Evolutionary conservation across 2,888 invertebrate species (phyloP).

Genomic region (Xylota segnis): DNA sequence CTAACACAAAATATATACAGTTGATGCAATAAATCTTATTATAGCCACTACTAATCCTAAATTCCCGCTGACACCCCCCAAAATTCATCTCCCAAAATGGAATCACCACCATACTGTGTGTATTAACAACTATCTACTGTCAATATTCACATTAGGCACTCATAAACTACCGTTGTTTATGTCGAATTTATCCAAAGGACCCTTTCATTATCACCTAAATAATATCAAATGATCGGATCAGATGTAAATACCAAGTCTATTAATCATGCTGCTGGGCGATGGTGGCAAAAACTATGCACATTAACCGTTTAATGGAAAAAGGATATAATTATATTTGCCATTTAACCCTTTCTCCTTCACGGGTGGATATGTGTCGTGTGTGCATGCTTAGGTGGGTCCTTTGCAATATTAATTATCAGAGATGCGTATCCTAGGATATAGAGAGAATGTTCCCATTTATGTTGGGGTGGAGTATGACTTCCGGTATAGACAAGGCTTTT

Average conservation of each 20-base stretch:
- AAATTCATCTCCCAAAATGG: not conserved
- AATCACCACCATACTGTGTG: not conserved
- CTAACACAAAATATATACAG: not conserved
- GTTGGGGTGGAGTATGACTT: slow-evolving; percentile 24
- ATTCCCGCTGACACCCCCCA: not conserved
- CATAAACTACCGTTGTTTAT: slow-evolving; percentile 42
- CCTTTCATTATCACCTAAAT: slow-evolving; percentile 63
- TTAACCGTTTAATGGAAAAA: slow-evolving; percentile 68
- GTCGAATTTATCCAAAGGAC: slow-evolving; percentile 19
- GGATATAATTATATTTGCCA: slow-evolving; percentile 76
- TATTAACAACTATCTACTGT: slow-evolving; percentile 23
- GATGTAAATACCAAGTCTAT: slow-evolving; percentile 60
- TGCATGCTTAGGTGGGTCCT: slow-evolving; percentile 25
- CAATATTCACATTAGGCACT: slow-evolving; percentile 48
- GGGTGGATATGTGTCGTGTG: not conserved
- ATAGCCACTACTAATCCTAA: not conserved
- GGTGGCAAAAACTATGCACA: slow-evolving; percentile 44
- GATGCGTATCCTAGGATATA: slow-evolving; percentile 47
- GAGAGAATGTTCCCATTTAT: slow-evolving; percentile 26
- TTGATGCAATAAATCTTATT: not conserved
- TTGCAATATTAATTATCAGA: slow-evolving; percentile 68
- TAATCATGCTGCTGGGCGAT: slow-evolving; percentile 56
- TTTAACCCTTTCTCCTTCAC: slow-evolving; percentile 63
- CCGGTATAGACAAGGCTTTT: slow-evolving; percentile 23
- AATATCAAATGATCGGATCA: slow-evolving; percentile 63